Conservation (phyloP, 2,797 vertebrate genomes). For the Halcyon chelicuti region DNA sequence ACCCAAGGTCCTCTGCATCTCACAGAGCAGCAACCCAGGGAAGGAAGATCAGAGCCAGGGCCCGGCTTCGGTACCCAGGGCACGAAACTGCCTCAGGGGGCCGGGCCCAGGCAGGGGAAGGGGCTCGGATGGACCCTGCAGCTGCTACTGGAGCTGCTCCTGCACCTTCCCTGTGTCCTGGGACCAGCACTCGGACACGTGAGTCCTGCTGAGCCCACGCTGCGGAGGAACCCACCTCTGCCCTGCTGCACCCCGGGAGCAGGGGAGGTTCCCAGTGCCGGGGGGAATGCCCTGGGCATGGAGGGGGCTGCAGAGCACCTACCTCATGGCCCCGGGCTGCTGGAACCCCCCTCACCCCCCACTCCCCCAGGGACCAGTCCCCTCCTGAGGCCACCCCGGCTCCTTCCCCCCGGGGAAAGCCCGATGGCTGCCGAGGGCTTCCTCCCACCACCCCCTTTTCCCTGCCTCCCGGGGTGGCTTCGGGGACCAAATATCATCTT, state of each 20-base stretch:
- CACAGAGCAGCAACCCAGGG: not conserved
- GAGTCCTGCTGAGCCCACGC: not conserved
- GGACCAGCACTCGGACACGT: rapidly evolving
- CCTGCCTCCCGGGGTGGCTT: not conserved
- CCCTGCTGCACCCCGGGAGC: not conserved
- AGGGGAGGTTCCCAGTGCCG: rapidly evolving
- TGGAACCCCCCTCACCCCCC: not conserved
- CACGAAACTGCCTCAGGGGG: rapidly evolving
- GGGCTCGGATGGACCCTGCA: not conserved
- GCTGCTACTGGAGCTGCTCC: not conserved
- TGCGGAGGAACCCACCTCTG: rapidly evolving
- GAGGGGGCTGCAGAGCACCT: not conserved
- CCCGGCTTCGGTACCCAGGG: not conserved
- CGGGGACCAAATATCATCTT: not conserved
- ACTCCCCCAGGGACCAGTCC: not conserved
- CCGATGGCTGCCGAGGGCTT: not conserved
- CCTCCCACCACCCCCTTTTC: not conserved
- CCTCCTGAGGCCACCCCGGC: not conserved
- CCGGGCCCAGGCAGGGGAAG: not conserved
- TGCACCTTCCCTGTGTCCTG: not conserved
- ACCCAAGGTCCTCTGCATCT: not conserved
- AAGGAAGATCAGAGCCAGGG: not conserved
- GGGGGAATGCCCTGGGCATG: not conserved
- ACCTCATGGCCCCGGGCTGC: not conserved
- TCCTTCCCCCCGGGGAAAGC: not conserved